Base-by-base conservation (phyloP, 2,113 vertebrate genomes). In the Rattus rattus region DNA sequence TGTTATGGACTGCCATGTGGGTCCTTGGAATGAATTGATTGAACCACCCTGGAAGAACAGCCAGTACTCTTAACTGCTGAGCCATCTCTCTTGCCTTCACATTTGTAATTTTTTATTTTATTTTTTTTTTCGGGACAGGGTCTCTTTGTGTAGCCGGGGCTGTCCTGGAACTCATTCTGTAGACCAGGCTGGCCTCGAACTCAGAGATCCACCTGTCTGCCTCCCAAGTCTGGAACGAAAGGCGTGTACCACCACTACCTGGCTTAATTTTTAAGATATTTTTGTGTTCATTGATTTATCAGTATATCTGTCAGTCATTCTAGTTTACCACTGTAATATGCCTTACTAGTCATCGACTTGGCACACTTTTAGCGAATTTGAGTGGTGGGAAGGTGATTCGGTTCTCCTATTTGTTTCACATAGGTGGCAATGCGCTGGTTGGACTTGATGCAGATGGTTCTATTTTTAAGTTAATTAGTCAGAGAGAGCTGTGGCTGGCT, bases 251-350 rank as follows among this genome's bases (percentile, higher is more conserved):
- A 72, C 70, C 36, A 72, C 70, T 19, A 7, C 7, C 70, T 72
- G 70, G 36, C 70, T 72, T n/a, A 72, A n/a, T n/a, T 20, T n/a
- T 86, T 56, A 88, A 65, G 84, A 56, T 12, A 72, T n/a, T 79
- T 93, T 77, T 90, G 26, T 81, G 22, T 75, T 19, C 16, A 28
- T 92, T 72, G 56, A 73, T 67, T 90, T 95, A 61, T 93, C 52
- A 16, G 12, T 67, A 20, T 96, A 47, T 80, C 56, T 96, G 6
- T 67, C 67, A 65, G 3, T 61, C 67, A 75, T 96, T n/a, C 39
- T 54, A 75, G 22, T 89, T 47, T 92, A 22, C 9, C 28, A 67
- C 33, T 88, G 24, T 56, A 76, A 20, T 91, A 69, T 36, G 76
- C 92, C 90, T 94, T 49, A 86, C 33, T 16, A 85, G 22, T 65